phyloP scores from a whole-genome alignment of 37 sponge, comb jelly and placozoan genomes.

The Beroe forskalii region DNA sequence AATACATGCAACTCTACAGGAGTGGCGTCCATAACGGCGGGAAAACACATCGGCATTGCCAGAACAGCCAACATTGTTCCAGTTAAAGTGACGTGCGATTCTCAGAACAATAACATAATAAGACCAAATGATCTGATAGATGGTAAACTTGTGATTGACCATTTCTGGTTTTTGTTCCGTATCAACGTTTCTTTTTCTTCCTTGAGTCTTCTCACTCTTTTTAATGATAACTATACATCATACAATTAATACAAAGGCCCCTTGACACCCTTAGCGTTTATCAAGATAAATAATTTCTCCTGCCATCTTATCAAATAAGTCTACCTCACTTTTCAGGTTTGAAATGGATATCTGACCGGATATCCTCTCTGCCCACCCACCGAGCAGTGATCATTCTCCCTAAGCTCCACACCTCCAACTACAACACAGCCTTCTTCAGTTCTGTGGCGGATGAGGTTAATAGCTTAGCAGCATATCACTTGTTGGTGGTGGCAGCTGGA shows the following conservation, averaged over 20 bases:
- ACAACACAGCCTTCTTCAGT: no score
- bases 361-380: not conserved
- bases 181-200: no score
- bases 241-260: no score
- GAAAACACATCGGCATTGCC: constrained; percentile 16
- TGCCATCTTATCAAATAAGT: not conserved
- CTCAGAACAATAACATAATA: no score
- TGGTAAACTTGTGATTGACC: no score
- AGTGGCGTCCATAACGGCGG: constrained; percentile 27
- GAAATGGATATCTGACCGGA: not conserved
- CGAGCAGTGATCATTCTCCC: constrained; percentile 3
- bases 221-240: no score
- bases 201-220: no score
- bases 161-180: no score
- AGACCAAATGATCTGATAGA: no score
- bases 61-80: constrained; percentile 18
- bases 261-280: no score
- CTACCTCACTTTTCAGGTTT: not conserved
- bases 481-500: not conserved
- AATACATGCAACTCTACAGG: not conserved
- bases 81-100: constrained; percentile 23
- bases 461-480: not conserved
- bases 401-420: not conserved
- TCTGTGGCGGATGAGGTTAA: not conserved
- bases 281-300: not conserved